Conservation (phyloP, 2,797 vertebrate genomes). For the Sebastes taczanowskii region DNA sequence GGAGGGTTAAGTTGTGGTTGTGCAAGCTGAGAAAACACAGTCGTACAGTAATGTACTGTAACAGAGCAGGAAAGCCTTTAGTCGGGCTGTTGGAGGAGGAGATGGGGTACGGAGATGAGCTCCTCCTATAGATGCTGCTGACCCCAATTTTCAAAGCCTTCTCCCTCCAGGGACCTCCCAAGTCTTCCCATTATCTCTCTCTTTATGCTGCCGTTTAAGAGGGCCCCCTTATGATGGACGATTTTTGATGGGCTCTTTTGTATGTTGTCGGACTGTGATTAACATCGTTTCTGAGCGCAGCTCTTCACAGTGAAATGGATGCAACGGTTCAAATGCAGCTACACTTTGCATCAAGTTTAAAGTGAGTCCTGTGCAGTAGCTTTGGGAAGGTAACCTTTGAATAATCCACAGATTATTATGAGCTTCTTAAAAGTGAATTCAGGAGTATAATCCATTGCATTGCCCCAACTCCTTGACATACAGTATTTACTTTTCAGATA, state of each 20-base stretch:
- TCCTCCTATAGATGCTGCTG: conserved; percentile 64
- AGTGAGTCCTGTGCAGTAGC: neutral
- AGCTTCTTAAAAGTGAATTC: neutral
- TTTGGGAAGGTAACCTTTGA: conserved; percentile 9
- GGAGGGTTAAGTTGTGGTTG: conserved; percentile 22
- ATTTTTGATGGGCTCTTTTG: conserved; percentile 71
- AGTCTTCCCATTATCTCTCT: conserved; percentile 69
- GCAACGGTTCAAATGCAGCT: conserved; percentile 36
- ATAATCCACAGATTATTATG: conserved; percentile 13
- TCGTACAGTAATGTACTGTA: conserved; percentile 24
- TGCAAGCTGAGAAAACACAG: conserved; percentile 43
- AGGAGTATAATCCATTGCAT: neutral
- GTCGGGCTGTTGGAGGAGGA: conserved; percentile 36
- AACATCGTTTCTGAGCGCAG: conserved; percentile 49
- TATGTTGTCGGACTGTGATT: conserved; percentile 63
- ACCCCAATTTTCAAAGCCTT: conserved; percentile 77
- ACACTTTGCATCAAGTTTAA: conserved; percentile 11
- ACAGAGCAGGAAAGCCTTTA: conserved; percentile 22
- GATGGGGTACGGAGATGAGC: conserved; percentile 51
- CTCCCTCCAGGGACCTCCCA: conserved; percentile 73
- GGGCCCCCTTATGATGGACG: conserved; percentile 68
- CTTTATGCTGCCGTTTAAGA: conserved; percentile 61
- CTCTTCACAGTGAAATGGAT: conserved; percentile 39
- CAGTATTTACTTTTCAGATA: neutral
- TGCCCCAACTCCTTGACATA: neutral